These are phyloP conservation scores for Calyptomena viridis DNA, from an alignment of 2,113 vertebrate genomes.

Conservation along the genomic window DNA sequence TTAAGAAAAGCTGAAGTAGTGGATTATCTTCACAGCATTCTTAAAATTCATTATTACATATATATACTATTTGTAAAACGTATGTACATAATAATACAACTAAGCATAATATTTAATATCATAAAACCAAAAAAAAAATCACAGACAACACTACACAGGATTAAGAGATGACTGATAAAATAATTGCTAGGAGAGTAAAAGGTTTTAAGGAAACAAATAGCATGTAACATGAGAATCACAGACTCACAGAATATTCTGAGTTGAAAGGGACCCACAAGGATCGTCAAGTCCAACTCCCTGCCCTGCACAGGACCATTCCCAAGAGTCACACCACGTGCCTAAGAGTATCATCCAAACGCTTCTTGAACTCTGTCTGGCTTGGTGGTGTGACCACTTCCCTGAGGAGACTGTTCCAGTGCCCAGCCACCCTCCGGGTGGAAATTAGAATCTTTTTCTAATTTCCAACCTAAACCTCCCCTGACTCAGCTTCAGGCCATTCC, in stretches of 20 bases:
- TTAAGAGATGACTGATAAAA: background rate
- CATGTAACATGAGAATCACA: background rate
- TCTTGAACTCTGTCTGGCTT: background rate
- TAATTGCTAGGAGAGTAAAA: background rate
- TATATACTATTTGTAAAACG: background rate
- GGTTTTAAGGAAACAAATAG: background rate
- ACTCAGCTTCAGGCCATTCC: background rate
- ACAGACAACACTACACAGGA: background rate
- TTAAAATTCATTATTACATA: background rate
- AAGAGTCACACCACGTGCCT: rapidly evolving
- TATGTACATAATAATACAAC: background rate
- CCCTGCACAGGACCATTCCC: background rate
- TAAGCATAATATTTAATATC: background rate
- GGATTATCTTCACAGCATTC: background rate
- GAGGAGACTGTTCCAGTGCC: background rate
- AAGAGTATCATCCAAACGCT: rapidly evolving
- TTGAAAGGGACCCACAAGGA: background rate
- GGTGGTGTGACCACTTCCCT: background rate
- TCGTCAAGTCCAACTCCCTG: background rate
- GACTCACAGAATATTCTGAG: background rate
- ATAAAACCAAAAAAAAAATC: background rate
- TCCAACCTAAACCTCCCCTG: background rate
- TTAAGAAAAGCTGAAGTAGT: background rate
- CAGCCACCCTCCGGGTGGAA: background rate
- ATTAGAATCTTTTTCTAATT: rapidly evolving